Evolutionary conservation across 2,113 vertebrate genomes (phyloP).

Genomic region (Chloropsis cyanopogon): DNA sequence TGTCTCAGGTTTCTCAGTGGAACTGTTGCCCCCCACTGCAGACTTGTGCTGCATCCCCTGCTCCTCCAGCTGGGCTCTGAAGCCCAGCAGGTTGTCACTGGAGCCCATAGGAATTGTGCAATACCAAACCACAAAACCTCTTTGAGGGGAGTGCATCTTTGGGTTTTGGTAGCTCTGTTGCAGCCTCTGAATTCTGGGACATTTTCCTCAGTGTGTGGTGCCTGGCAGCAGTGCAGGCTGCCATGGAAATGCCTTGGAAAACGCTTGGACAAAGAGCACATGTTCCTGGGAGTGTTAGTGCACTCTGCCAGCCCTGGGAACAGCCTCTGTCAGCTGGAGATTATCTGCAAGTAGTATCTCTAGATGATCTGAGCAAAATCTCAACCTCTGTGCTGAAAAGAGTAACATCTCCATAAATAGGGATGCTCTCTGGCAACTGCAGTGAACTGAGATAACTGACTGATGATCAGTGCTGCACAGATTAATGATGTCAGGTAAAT

Average conservation of each 20-base stretch:
- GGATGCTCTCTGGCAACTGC: neutral
- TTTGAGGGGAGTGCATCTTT: neutral
- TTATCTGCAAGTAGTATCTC: neutral
- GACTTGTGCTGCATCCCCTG: neutral
- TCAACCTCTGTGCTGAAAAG: neutral
- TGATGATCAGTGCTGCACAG: neutral
- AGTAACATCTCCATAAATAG: neutral
- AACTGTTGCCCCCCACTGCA: neutral
- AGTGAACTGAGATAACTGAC: neutral
- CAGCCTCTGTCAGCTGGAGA: neutral
- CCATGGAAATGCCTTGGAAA: neutral
- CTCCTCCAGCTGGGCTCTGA: neutral
- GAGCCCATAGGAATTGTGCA: neutral
- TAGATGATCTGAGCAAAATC: neutral
- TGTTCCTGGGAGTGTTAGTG: neutral
- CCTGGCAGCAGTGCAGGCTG: neutral
- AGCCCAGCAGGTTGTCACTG: neutral
- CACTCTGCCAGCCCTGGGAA: neutral
- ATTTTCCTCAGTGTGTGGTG: neutral
- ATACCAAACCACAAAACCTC: neutral
- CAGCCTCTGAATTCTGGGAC: neutral
- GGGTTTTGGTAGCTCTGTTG: neutral
- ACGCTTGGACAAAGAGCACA: accelerated
- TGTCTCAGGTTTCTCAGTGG: neutral
- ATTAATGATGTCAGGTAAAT: conserved; percentile 29